Evolutionary conservation across 2,797 vertebrate genomes (phyloP).

Genomic region (Urophycis tenuis): DNA sequence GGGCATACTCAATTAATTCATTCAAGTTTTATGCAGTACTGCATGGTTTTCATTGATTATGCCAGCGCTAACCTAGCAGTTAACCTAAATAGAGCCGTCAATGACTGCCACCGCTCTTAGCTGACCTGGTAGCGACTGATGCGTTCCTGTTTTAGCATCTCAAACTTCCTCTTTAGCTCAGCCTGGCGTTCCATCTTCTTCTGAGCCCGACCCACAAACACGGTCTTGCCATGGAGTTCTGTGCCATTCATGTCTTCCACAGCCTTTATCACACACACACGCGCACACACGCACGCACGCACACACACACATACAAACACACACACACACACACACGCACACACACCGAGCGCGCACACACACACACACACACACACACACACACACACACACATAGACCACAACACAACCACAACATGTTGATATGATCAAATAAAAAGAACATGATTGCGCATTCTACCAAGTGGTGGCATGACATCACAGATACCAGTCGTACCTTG

Average conservation of each 20-base stretch:
- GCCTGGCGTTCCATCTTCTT: constrained; percentile 97
- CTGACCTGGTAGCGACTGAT: constrained; percentile 96
- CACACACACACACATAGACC: not conserved
- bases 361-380: constrained; percentile 2
- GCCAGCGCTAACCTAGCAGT: not conserved
- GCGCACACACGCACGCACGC: not conserved
- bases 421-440: not conserved
- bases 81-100: not conserved
- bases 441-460: not conserved
- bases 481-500: constrained; percentile 71
- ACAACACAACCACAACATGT: not conserved
- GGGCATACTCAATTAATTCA: not conserved
- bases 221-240: constrained; percentile 88
- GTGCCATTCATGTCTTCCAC: constrained; percentile 98
- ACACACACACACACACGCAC: constrained; percentile 1
- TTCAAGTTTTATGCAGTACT: not conserved
- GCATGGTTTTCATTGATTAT: not conserved
- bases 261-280: constrained; percentile 66
- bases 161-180: constrained; percentile 93
- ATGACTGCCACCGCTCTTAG: not conserved
- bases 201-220: constrained; percentile 96
- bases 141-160: constrained; percentile 93
- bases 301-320: not conserved
- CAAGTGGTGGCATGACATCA: not conserved
- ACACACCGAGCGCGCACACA: constrained; percentile 1